Conservation (phyloP, 2,888 invertebrate species). For the Lasioglossum calceatum region DNA sequence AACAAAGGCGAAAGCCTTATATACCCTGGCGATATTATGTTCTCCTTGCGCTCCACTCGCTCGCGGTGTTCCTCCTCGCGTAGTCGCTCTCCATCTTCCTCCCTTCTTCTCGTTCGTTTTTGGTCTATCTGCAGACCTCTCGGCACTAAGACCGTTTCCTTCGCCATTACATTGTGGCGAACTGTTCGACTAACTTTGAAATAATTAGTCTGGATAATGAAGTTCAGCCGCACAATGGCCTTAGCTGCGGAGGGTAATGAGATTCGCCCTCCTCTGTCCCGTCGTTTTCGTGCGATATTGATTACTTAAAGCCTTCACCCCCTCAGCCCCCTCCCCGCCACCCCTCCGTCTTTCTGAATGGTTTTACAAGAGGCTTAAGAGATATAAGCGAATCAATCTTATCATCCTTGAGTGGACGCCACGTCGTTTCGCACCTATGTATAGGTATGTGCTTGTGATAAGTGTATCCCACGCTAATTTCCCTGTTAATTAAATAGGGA, state of each 20-base stretch:
- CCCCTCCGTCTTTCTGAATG: slow-evolving; percentile 25
- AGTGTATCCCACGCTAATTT: slow-evolving; percentile 29
- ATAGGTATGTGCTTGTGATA: slow-evolving; percentile 18
- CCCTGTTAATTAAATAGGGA: slow-evolving; percentile 50
- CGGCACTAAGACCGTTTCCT: slow-evolving; percentile 76
- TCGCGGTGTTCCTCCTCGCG: slow-evolving; percentile 45
- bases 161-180: slow-evolving; percentile 81
- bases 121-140: slow-evolving; percentile 63
- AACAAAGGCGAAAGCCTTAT: slow-evolving; percentile 69
- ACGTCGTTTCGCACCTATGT: slow-evolving; percentile 33
- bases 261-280: slow-evolving; percentile 71
- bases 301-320: slow-evolving; percentile 71
- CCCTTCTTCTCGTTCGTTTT: slow-evolving; percentile 54
- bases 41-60: slow-evolving; percentile 31
- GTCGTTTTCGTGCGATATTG: slow-evolving; percentile 76
- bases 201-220: slow-evolving; percentile 83
- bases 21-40: slow-evolving; percentile 71
- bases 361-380: slow-evolving; percentile 52
- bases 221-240: slow-evolving; percentile 80
- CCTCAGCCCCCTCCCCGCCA: background rate
- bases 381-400: slow-evolving; percentile 64
- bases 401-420: slow-evolving; percentile 53
- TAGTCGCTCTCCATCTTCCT: slow-evolving; percentile 38
- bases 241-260: slow-evolving; percentile 76
- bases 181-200: slow-evolving; percentile 82